phyloP scores from a whole-genome alignment of 1,140 invertebrate species.

The Panagrolaimus sp. region DNA sequence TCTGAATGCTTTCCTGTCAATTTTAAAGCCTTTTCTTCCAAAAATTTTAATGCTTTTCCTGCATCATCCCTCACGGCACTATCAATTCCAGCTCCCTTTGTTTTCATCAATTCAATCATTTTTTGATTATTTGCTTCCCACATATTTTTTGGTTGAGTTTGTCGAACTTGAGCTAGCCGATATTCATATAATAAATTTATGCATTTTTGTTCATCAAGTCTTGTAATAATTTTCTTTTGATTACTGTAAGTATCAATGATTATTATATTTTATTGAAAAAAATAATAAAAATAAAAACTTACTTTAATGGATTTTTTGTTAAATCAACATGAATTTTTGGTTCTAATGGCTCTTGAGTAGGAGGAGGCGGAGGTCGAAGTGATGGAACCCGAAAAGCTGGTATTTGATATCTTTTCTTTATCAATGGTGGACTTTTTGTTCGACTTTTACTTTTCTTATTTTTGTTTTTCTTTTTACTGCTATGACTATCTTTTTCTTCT shows the following conservation, averaged over 20 bases:
- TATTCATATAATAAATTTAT: neutral
- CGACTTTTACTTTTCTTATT: neutral
- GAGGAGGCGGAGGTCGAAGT: no score
- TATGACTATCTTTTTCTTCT: neutral
- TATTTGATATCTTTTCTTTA: neutral
- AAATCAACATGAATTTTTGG: neutral
- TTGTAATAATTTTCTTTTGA: no score
- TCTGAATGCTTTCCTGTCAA: neutral
- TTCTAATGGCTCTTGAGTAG: no score
- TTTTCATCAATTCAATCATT: constrained; percentile 6
- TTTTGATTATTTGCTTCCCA: constrained; percentile 10
- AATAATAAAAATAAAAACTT: no score
- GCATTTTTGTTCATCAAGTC: no score
- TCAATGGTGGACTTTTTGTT: constrained; percentile 1
- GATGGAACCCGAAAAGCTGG: neutral
- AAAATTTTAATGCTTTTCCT: neutral
- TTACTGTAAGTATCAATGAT: no score
- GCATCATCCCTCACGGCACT: neutral
- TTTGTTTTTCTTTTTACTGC: neutral
- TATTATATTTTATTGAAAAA: no score
- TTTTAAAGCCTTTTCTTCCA: neutral
- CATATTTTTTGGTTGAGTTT: constrained; percentile 4
- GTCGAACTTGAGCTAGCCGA: neutral
- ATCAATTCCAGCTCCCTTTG: constrained; percentile 11
- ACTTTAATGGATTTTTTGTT: constrained; percentile 10